These are phyloP conservation scores for Pyrocoelia pectoralis DNA, from an alignment of 2,888 invertebrate species.

Conservation along the genomic window DNA sequence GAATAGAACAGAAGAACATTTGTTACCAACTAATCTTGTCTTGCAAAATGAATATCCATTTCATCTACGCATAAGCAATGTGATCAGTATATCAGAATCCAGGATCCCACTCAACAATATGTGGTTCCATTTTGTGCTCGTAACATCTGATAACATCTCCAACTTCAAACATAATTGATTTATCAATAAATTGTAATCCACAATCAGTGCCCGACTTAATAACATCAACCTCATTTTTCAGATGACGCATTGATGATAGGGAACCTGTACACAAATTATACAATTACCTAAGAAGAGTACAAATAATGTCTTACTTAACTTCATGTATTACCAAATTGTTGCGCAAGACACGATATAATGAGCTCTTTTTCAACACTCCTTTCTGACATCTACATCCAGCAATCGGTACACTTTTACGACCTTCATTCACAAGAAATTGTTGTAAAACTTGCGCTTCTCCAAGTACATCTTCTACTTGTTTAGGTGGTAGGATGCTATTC, in stretches of 20 bases:
- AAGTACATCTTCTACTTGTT: conserved; percentile 76
- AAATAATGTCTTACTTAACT: conserved; percentile 63
- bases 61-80: too few relatives aligned
- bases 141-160: conserved; percentile 86
- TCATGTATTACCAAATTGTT: conserved; percentile 71
- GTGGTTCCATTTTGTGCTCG: conserved; percentile 68
- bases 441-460: conserved; percentile 89
- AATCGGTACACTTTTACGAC: conserved; percentile 81
- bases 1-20: too few relatives aligned
- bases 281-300: conserved; percentile 13
- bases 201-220: conserved; percentile 90
- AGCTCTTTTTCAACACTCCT: conserved; percentile 76
- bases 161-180: conserved; percentile 68
- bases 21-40: too few relatives aligned
- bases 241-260: conserved; percentile 83
- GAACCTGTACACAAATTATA: conserved; percentile 63
- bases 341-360: conserved; percentile 73
- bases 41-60: too few relatives aligned
- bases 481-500: conserved; percentile 72
- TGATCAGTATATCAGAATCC: conserved; percentile 73
- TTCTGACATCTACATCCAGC: conserved; percentile 88
- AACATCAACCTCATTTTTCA: conserved; percentile 85
- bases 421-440: conserved; percentile 81
- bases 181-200: conserved; percentile 80
- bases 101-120: conserved; percentile 84